Conservation (phyloP, 2,113 vertebrate genomes). For the Alces alces region DNA sequence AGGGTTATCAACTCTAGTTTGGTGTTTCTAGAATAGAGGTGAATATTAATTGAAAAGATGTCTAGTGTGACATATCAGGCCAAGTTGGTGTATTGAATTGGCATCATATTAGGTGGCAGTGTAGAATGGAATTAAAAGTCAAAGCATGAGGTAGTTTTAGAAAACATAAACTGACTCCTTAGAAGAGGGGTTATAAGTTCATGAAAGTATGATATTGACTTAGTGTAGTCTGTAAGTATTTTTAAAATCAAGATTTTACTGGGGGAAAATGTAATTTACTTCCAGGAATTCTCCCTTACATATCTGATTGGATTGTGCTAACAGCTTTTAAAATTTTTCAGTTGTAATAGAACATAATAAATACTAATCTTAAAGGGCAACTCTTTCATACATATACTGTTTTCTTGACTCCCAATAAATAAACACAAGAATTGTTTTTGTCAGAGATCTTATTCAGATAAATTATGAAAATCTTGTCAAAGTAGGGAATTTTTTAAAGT, state of each 20-base stretch:
- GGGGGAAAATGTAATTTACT: not conserved
- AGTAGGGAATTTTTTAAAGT: conserved; percentile 69
- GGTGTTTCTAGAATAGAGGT: not conserved
- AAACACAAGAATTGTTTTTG: conserved; percentile 47
- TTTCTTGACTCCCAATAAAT: conserved; percentile 53
- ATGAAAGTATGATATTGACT: not conserved
- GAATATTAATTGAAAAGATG: not conserved
- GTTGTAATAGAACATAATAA: conserved; percentile 56
- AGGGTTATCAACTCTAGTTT: not conserved
- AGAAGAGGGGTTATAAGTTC: not conserved
- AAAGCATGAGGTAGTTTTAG: not conserved
- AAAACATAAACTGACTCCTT: not conserved
- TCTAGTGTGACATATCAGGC: not conserved
- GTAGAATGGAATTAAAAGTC: not conserved
- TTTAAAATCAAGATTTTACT: not conserved
- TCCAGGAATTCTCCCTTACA: not conserved
- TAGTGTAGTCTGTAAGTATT: not conserved
- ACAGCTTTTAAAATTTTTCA: conserved; percentile 22
- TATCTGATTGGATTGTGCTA: not conserved
- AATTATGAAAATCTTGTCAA: conserved; percentile 73
- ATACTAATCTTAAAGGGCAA: not conserved
- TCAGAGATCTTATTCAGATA: conserved; percentile 61
- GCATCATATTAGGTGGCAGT: not conserved
- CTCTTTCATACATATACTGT: conserved; percentile 33
- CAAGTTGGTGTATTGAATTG: not conserved